Evolutionary conservation across 2,113 vertebrate genomes (phyloP), one percentile per base, ranked within the genome.

Genomic region (Cheilinus undulatus): DNA sequence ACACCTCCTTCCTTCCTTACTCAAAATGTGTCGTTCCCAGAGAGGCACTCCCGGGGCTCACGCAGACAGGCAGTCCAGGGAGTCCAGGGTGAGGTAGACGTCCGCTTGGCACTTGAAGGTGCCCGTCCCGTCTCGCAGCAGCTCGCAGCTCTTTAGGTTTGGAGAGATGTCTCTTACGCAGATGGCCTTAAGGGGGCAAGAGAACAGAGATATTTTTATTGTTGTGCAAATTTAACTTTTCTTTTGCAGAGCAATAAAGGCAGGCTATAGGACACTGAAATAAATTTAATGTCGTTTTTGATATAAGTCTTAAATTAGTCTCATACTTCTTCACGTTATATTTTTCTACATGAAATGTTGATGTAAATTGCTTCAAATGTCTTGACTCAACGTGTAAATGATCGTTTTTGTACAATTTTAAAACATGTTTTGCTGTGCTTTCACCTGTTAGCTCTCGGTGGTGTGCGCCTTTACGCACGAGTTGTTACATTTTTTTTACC

Each of bases 61-160:
- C 6, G 86, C 73, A 10, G 30, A 69, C 3, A 28, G 77, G 24
- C 96, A 93, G 80, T 92, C 91, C 3, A 66, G 2, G 2, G 93
- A 88, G 49, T 91, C 91, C 67, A 94, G 82, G 3, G 94, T 93
- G 59, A 96, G 49, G 43, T 93, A 92, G 45, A 95, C 85, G 0
- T 94, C 92, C 0, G 91, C 96, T 52, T 92, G 91, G 82, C 96
- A 95, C 84, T 84, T 92, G 69, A 95, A 90, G 7, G 94, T 65
- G 1, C 89, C 80, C 0, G 63, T 77, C 20, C 88, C 80, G 56
- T 95, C 93, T 2, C 84, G 90, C 61, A 94, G 80, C 15, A 87
- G 82, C 88, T 90, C 87, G 59, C 96, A 97, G 93, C 90, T 96
- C 85, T 80, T 92, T 19, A 93, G 92, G 76, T 95, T 89, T 0